Evolutionary conservation across 64 coral and sea anemone genomes (phyloP).

Genomic region (Anthopleura sola): DNA sequence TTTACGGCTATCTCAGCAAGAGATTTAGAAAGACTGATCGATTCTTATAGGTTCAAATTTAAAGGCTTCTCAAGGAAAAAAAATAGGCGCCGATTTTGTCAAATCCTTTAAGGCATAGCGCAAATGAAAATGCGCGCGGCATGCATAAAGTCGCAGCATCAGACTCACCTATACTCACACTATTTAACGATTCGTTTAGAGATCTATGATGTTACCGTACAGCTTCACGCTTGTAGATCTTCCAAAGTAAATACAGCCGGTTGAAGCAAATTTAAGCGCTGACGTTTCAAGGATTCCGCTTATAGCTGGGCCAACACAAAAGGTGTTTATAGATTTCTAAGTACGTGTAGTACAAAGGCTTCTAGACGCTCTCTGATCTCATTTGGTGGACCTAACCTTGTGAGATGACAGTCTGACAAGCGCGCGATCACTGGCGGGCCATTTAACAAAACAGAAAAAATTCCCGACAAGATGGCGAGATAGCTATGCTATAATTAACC

Average conservation of each 20-base stretch:
- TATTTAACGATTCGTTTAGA: not conserved
- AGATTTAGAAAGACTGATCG: no score
- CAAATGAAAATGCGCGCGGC: not conserved
- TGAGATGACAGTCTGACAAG: not conserved
- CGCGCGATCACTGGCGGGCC: not conserved
- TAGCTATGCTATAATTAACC: constrained; percentile 11
- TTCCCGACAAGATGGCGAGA: constrained; percentile 7
- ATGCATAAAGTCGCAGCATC: not conserved
- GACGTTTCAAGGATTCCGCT: not conserved
- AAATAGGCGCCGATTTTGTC: not conserved
- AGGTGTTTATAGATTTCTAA: not conserved
- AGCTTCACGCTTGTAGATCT: no score
- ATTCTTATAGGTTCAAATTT: not conserved
- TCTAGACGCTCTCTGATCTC: not conserved
- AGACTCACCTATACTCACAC: not conserved
- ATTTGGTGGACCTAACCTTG: constrained; percentile 8
- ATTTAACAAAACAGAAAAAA: constrained; percentile 19
- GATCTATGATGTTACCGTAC: no score
- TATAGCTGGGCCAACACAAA: not conserved
- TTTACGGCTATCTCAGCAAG: no score
- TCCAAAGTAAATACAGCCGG: not conserved
- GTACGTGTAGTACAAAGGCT: not conserved
- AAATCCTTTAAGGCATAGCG: not conserved
- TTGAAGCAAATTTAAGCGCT: not conserved
- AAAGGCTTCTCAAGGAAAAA: not conserved